Percentiles rank a stretch among this genome's conserved stretches.
phyloP scores from a whole-genome alignment of 2,888 invertebrate species.

The Stenodema calcarata region DNA sequence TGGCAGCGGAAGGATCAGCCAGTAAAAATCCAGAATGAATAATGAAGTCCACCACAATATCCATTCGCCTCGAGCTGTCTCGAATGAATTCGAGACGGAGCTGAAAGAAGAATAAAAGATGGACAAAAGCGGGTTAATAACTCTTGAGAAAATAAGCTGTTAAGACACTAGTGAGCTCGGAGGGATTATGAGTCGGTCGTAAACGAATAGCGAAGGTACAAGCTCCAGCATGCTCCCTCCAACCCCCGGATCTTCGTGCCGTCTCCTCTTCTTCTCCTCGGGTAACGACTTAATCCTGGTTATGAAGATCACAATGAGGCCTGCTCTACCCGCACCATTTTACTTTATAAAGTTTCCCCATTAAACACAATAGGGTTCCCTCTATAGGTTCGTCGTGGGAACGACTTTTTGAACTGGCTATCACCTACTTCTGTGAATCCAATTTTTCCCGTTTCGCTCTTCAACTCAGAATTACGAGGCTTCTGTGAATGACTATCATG shows the following conservation, averaged over 20 bases:
- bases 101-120: neutral
- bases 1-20: neutral
- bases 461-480: neutral
- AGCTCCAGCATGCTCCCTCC: neutral
- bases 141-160: conserved; percentile 25
- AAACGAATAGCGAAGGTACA: conserved; percentile 20
- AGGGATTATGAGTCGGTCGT: conserved; percentile 13
- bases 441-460: neutral
- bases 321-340: neutral
- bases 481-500: too few relatives aligned
- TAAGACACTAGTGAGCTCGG: conserved; percentile 23
- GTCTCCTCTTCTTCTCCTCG: neutral
- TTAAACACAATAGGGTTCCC: conserved; percentile 25
- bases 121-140: neutral
- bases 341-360: conserved; percentile 40
- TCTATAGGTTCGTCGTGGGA: neutral
- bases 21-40: neutral
- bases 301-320: conserved; percentile 41
- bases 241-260: neutral
- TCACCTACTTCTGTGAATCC: conserved; percentile 3
- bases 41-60: neutral
- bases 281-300: conserved; percentile 44
- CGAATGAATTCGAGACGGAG: neutral
- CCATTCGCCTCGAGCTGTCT: neutral
- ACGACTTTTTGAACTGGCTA: conserved; percentile 32